Evolutionary conservation across 2,888 invertebrate species (phyloP), one percentile per base, ranked within the genome.

Genomic region (Dioctria linearis): DNA sequence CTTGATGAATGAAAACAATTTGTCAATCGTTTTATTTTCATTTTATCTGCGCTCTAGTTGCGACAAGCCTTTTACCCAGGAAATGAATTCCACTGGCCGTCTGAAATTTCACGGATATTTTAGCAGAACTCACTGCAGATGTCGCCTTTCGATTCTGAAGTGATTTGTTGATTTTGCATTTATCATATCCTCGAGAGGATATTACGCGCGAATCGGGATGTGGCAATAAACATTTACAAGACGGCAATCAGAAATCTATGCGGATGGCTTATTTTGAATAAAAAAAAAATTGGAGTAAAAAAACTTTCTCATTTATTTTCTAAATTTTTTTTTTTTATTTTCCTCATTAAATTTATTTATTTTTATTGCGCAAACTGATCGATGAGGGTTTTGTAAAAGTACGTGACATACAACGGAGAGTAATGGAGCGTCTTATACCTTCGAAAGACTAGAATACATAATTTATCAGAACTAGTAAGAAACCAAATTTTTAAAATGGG

Each of bases 21-120:
- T 81, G 81, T 81, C 81, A 81, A 81, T 81, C 81, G 81, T 81
- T 81, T 81, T 81, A 81, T 79, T 81, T 81, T 65, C 81, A 81
- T 81, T 78, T 78, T 61, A 65, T 71, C 73, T 57, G 57, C 51
- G 46, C 61, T 63, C 81, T 66, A 78, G 65, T 79, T 81, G 78
- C 65, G 81, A 71, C 79, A 73, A 71, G 63, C 78, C 65, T 65
- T 73, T 65, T 71, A 25, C 65, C 78, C 81, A 79, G 78, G 79
- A 81, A 79, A 78, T 81, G 71, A 81, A 81, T 81, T 81, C 43
- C n/a, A n/a, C 25, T 9, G 73, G 13, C 57, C 59, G 43, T 42
- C 42, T 37, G n/a, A 73, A 73, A 73, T 54, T 73, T 59, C 73
- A 59, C 73, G 43, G 73, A 73, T 59, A 73, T 59, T 73, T 73